Base-by-base conservation (phyloP, 1,140 invertebrate genomes). In the Delia radicum region DNA sequence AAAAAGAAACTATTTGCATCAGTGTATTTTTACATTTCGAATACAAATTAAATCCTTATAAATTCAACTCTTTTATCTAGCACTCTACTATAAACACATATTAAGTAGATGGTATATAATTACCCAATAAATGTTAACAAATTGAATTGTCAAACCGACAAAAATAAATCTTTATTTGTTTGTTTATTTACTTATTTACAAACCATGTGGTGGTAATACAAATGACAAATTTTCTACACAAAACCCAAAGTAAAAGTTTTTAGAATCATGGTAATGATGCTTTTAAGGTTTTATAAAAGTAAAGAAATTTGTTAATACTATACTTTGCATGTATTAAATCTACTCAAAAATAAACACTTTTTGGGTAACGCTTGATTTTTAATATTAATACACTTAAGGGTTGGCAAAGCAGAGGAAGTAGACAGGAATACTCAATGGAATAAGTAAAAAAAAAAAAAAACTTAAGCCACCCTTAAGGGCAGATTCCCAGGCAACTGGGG, bases 61-160 rank as follows among this genome's bases (percentile, higher is more conserved):
- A 63, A 63, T 63, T 63, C 62, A 63, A 63, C 62, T 27, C 62
- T 63, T 37, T 37, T 10, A 10, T 37, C 13, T 10, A 1, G 33
- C 8, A 37, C 1, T 37, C 13, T 7, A 37, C 33, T 0, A 10
- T 37, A 37, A 37, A 13, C 8, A 10, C 33, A 37, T 37, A 37
- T 13, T 10, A 37, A 3, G 33, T 37, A 13, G 62, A 1, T 6
- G 62, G 8, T 63, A 69, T 69, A 33, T 37, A 69, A 69, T 69
- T 69, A 69, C 18, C n/a, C 65, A 69, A 69, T 69, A 33, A 69
- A 69, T 69, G 65, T 69, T 69, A 37, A 69, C 65, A 69, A 69
- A 69, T 69, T 69, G n/a, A 21, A 15, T 69, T 69, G 65, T 37
- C 65, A 69, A 69, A 21, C 1, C 62, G n/a, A 55, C 33, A 55